phyloP scores from a whole-genome alignment of 1,140 invertebrate species.

The Cyphomyrmex costatus region DNA sequence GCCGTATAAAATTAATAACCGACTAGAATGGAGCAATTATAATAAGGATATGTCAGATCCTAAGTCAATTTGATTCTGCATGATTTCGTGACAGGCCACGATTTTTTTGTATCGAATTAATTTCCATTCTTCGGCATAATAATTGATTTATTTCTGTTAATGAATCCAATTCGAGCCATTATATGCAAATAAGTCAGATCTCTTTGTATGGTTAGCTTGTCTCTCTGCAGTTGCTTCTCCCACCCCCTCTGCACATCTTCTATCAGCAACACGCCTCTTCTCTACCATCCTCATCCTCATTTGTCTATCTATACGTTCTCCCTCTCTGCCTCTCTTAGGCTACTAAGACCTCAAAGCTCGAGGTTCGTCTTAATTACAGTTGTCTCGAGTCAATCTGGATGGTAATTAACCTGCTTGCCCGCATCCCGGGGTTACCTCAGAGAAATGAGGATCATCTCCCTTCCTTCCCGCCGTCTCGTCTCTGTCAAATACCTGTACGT shows the following conservation, averaged over 20 bases:
- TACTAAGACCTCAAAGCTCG: conserved; percentile 83
- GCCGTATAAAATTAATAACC: not conserved
- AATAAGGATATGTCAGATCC: not conserved
- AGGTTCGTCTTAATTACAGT: conserved; percentile 86
- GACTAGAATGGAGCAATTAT: not conserved
- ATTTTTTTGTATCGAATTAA: conserved; percentile 23
- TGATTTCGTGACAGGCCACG: not conserved
- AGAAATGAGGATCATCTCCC: conserved; percentile 51
- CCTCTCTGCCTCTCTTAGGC: conserved; percentile 71
- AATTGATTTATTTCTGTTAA: conserved; percentile 68
- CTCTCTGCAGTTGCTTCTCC: conserved; percentile 67
- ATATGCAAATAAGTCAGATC: conserved; percentile 85
- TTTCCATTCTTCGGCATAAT: conserved; percentile 33
- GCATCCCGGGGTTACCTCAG: conserved; percentile 53
- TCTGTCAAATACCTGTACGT: conserved; percentile 42
- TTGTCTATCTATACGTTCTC: conserved; percentile 46
- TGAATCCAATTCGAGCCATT: conserved; percentile 80
- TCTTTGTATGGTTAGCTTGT: conserved; percentile 77
- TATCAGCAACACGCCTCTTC: conserved; percentile 47
- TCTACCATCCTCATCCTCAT: conserved; percentile 47
- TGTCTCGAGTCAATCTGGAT: conserved; percentile 87
- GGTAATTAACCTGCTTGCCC: conserved; percentile 83
- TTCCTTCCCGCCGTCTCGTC: not conserved
- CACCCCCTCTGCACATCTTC: not conserved
- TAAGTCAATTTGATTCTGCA: not conserved